Percentiles rank a stretch among this genome's conserved stretches.
Conservation (phyloP, 2,888 invertebrate genomes). For the Conistra vaccinii region DNA sequence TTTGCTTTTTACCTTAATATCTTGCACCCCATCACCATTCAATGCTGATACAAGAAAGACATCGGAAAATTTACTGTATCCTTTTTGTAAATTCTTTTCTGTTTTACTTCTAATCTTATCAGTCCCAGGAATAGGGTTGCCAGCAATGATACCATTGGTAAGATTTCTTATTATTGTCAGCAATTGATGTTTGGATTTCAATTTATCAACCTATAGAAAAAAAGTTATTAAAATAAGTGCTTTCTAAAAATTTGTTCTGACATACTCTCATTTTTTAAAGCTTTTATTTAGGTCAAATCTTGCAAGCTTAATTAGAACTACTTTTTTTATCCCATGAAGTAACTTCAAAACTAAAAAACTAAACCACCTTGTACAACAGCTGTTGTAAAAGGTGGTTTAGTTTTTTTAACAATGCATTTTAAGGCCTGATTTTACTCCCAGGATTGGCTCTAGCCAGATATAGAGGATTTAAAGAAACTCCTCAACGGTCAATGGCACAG, state of each 20-base stretch:
- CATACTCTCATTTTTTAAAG: no score
- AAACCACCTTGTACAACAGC: no score
- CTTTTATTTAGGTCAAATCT: no score
- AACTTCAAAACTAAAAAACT: no score
- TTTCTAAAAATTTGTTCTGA: neutral
- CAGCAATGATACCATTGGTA: conserved; percentile 91
- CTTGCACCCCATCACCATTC: conserved; percentile 93
- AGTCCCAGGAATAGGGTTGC: conserved; percentile 79
- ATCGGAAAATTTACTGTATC: conserved; percentile 93
- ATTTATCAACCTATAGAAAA: conserved; percentile 91
- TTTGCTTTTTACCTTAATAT: conserved; percentile 91
- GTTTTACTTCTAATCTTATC: conserved; percentile 69
- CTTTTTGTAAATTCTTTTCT: conserved; percentile 71
- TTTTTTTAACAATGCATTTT: neutral
- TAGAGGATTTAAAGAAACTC: neutral
- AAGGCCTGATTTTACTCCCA: neutral
- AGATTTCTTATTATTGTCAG: conserved; percentile 93
- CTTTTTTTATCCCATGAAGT: no score
- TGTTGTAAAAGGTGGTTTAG: neutral
- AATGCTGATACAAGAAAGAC: conserved; percentile 98
- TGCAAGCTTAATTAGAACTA: no score
- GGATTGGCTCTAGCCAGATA: neutral
- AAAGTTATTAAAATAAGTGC: neutral
- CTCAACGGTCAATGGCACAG: neutral
- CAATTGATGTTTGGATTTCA: conserved; percentile 94